These are phyloP conservation scores for Caenorhabditis becei DNA, from an alignment of 2,888 invertebrate species.

Conservation along the genomic window DNA sequence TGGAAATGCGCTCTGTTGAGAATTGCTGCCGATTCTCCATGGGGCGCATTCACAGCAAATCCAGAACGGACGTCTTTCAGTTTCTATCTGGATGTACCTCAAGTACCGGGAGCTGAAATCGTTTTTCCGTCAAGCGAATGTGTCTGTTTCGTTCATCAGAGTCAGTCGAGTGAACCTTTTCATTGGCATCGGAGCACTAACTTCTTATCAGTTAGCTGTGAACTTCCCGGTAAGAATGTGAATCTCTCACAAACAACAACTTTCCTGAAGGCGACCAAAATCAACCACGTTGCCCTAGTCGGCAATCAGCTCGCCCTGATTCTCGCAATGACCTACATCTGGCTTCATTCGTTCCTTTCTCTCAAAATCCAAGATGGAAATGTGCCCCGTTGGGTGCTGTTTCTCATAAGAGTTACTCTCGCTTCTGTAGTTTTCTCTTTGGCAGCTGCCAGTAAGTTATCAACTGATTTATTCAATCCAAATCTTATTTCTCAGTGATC, in stretches of 20 bases:
- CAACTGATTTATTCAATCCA: background rate
- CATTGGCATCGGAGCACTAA: conserved; percentile 42
- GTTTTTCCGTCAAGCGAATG: conserved; percentile 34
- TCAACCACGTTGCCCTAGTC: conserved; percentile 39
- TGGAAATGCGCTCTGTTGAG: too few species aligned
- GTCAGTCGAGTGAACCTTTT: conserved; percentile 27
- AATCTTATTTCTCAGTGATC: conserved; percentile 37
- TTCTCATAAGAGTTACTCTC: conserved; percentile 38
- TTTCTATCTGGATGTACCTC: conserved; percentile 59
- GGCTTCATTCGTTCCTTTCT: conserved; percentile 47
- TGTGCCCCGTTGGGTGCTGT: conserved; percentile 31
- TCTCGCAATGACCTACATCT: conserved; percentile 47
- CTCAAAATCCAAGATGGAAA: conserved; percentile 42
- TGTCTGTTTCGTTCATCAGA: background rate
- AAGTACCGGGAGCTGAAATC: conserved; percentile 58
- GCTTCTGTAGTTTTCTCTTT: conserved; percentile 44
- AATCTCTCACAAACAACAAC: background rate
- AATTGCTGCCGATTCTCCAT: too few species aligned
- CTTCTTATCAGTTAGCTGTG: conserved; percentile 51
- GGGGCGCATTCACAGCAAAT: too few species aligned
- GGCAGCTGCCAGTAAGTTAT: conserved; percentile 50
- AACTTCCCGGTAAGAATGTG: conserved; percentile 47
- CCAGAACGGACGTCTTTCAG: conserved; percentile 21
- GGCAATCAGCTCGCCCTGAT: conserved; percentile 44
- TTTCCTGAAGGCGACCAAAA: conserved; percentile 45